Conservation (phyloP, 2,888 invertebrate genomes). For the Stratiomys singularior region DNA sequence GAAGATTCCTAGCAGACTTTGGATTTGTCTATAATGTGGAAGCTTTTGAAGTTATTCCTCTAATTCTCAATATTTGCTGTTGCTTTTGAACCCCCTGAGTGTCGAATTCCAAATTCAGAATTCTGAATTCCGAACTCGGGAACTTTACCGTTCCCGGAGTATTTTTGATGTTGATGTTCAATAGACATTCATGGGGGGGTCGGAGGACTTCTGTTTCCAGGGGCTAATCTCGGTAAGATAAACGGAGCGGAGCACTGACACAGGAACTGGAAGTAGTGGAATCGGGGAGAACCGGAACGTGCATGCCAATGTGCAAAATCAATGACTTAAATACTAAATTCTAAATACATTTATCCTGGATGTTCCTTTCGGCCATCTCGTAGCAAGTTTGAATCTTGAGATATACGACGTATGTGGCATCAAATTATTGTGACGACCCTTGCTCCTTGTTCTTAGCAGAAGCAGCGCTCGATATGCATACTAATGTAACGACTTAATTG, state of each 20-base stretch:
- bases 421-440: conserved; percentile 39
- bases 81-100: background rate
- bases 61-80: conserved; percentile 38
- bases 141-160: conserved; percentile 1
- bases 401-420: conserved; percentile 18
- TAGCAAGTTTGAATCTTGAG: background rate
- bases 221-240: conserved; percentile 26
- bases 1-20: conserved; percentile 42
- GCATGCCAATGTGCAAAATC: conserved; percentile 29
- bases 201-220: conserved; percentile 21
- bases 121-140: conserved; percentile 19
- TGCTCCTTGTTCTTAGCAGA: conserved; percentile 18
- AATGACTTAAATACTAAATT: conserved; percentile 27
- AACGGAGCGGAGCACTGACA: conserved; percentile 11
- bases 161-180: conserved; percentile 34
- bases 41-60: conserved; percentile 39
- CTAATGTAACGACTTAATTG: conserved; percentile 46
- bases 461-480: conserved; percentile 38
- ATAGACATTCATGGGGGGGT: conserved; percentile 23
- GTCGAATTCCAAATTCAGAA: background rate
- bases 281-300: background rate
- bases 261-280: background rate
- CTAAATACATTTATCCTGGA: conserved; percentile 34
- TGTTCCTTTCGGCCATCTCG: conserved; percentile 13
- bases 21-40: conserved; percentile 25